Evolutionary conservation across 2,888 invertebrate species (phyloP).

Genomic region (Heliconius aoede): DNA sequence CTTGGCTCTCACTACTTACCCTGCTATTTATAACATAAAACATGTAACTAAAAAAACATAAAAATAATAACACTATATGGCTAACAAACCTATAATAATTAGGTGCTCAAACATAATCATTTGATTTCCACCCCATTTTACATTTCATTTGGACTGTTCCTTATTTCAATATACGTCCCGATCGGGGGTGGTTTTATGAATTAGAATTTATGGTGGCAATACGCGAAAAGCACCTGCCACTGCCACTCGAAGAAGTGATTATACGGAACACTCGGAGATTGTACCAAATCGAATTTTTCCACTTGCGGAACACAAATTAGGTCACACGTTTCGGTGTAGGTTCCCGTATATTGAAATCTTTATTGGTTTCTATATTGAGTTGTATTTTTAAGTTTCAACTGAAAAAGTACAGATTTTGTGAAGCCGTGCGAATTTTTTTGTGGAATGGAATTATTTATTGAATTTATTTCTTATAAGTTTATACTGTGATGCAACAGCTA

Average conservation of each 20-base stretch:
- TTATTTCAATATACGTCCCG: constrained; percentile 57
- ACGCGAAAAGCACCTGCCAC: constrained; percentile 65
- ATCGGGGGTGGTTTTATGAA: constrained; percentile 67
- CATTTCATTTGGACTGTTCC: neutral
- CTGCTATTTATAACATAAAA: too few species aligned
- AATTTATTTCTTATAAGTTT: too few species aligned
- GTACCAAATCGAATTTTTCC: constrained; percentile 40
- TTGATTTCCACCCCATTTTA: neutral
- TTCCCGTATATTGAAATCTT: constrained; percentile 37
- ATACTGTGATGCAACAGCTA: too few species aligned
- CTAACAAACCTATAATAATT: too few species aligned
- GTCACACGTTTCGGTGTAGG: constrained; percentile 37
- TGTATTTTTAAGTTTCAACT: constrained; percentile 13
- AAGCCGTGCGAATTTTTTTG: neutral
- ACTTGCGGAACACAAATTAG: constrained; percentile 39
- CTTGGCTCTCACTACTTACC: too few species aligned
- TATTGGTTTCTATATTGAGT: constrained; percentile 29
- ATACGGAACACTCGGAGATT: constrained; percentile 38
- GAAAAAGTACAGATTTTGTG: neutral
- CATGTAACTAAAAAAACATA: too few species aligned
- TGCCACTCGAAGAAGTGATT: constrained; percentile 51
- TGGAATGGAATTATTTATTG: neutral
- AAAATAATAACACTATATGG: too few species aligned
- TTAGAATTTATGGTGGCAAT: constrained; percentile 68
- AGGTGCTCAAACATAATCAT: neutral